phyloP scores from a whole-genome alignment of 2,797 vertebrate genomes.

The Centropyge bicolor region DNA sequence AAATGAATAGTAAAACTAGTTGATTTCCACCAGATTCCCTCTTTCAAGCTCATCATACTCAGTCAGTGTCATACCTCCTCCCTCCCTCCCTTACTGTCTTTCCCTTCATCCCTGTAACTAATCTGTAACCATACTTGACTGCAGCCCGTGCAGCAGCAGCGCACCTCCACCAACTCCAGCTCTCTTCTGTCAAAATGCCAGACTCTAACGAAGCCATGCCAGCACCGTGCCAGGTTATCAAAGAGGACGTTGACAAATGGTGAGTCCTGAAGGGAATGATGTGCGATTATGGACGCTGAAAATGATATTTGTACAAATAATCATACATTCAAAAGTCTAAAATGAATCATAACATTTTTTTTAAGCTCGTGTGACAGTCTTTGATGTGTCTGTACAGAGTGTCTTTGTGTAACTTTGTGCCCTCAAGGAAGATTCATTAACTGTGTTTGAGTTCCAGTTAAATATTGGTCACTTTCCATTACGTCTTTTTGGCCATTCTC shows the following conservation, averaged over 20 bases:
- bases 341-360: neutral
- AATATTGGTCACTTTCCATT: slow-evolving; percentile 21
- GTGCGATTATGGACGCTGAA: neutral
- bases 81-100: slow-evolving; percentile 16
- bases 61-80: slow-evolving; percentile 37
- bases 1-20: neutral
- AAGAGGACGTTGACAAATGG: slow-evolving; percentile 77
- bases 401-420: slow-evolving; percentile 7
- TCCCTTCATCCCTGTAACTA: slow-evolving; percentile 48
- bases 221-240: slow-evolving; percentile 80
- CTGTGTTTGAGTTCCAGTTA: slow-evolving; percentile 26
- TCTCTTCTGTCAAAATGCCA: slow-evolving; percentile 88
- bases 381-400: neutral
- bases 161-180: slow-evolving; percentile 87
- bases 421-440: slow-evolving; percentile 21
- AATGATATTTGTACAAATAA: neutral
- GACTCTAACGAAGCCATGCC: slow-evolving; percentile 76
- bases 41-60: slow-evolving; percentile 28
- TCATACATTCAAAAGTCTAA: neutral
- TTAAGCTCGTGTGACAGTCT: neutral
- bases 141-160: slow-evolving; percentile 77
- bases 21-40: slow-evolving; percentile 11
- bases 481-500: slow-evolving; percentile 9
- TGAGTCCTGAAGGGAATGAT: slow-evolving; percentile 65
- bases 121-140: slow-evolving; percentile 59